phyloP scores from a whole-genome alignment of 1,140 invertebrate species.

The Ditylenchus dipsaci region DNA sequence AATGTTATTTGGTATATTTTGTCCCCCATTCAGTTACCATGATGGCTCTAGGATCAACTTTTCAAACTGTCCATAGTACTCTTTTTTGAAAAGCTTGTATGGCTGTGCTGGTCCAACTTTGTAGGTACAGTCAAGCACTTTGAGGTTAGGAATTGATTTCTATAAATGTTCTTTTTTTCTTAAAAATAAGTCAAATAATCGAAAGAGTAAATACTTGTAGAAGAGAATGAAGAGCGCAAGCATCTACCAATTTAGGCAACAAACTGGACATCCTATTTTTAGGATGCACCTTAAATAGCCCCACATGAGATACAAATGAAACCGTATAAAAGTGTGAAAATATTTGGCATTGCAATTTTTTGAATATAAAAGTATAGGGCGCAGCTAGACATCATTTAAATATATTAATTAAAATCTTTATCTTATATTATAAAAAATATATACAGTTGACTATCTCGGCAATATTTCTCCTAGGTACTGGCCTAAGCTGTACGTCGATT shows the following conservation, averaged over 20 bases:
- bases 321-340: no score
- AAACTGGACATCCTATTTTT: neutral
- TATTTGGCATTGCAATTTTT: no score
- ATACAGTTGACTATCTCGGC: no score
- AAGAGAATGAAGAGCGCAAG: neutral
- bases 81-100: conserved; percentile 6
- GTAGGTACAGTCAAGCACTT: conserved; percentile 10
- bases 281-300: no score
- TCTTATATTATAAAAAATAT: no score
- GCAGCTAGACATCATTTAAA: no score
- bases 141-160: conserved; percentile 19
- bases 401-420: no score
- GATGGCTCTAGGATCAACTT: neutral
- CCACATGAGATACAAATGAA: no score
- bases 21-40: neutral
- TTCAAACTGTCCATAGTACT: conserved; percentile 8
- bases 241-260: neutral
- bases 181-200: neutral
- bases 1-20: no score
- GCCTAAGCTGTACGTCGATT: no score
- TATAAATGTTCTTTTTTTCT: neutral
- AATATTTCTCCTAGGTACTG: no score
- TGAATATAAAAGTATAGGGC: no score
- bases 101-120: neutral
- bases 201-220: neutral